phyloP scores from a whole-genome alignment of 1,140 invertebrate species.

The Teleopsis dalmanni region DNA sequence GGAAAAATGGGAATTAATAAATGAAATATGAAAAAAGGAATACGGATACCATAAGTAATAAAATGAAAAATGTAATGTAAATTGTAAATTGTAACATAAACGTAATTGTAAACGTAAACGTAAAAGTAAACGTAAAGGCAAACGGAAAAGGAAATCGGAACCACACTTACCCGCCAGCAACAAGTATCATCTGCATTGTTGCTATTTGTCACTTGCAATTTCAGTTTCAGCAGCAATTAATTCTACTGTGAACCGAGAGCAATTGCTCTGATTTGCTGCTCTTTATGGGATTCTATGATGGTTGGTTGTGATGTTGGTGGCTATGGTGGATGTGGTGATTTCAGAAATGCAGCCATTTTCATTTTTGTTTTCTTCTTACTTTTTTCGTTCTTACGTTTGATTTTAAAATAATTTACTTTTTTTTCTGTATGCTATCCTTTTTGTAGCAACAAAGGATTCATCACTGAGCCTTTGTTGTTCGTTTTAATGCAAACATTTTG shows the following conservation, averaged over 20 bases:
- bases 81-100: too few species aligned
- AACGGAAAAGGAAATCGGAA: not conserved
- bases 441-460: too few species aligned
- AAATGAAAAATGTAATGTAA: too few species aligned
- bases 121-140: not conserved
- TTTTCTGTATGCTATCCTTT: not conserved
- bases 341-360: not conserved
- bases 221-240: slow-evolving; percentile 4
- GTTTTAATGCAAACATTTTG: too few species aligned
- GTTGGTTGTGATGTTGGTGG: not conserved
- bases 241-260: slow-evolving; percentile 2
- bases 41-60: too few species aligned
- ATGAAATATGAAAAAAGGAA: too few species aligned
- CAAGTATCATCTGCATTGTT: slow-evolving; percentile 45
- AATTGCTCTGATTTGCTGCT: too few species aligned
- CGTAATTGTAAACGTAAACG: not conserved
- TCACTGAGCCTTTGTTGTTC: too few species aligned
- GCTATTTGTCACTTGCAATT: slow-evolving; percentile 1
- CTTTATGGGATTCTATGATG: too few species aligned
- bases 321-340: not conserved
- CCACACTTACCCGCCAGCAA: slow-evolving; percentile 44
- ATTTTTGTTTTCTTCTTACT: not conserved
- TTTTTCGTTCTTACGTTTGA: slow-evolving; percentile 2
- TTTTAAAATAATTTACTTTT: slow-evolving; percentile 5
- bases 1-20: too few species aligned